Percentiles rank a stretch among this genome's conserved stretches.
phyloP scores from a whole-genome alignment of 2,113 vertebrate species.

The Nyctereutes procyonoides region DNA sequence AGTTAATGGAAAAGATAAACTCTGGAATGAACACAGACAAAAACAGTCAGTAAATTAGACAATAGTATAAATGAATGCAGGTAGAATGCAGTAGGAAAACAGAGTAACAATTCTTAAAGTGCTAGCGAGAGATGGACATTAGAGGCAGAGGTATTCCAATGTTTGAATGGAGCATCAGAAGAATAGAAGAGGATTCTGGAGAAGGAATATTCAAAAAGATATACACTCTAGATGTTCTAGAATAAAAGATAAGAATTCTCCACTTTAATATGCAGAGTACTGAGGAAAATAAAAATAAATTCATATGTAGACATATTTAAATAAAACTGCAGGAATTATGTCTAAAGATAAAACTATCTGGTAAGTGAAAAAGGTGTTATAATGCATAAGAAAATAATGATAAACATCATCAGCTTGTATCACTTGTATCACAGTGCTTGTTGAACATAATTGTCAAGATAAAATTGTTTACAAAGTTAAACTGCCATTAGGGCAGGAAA shows the following conservation, averaged over 20 bases:
- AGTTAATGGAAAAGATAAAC: neutral
- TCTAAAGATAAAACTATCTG: neutral
- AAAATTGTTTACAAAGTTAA: neutral
- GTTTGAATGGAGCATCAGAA: neutral
- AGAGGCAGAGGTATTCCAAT: neutral
- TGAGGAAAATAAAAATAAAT: neutral
- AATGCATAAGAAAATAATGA: neutral
- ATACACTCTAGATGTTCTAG: neutral
- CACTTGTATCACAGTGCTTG: neutral
- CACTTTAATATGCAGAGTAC: neutral
- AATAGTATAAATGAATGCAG: neutral
- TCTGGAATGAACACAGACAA: neutral
- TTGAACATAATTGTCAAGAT: neutral
- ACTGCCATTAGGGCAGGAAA: neutral
- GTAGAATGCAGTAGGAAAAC: neutral
- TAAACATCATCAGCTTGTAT: neutral
- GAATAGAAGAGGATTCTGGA: neutral
- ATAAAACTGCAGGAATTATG: neutral
- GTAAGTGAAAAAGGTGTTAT: neutral
- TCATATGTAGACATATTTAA: neutral
- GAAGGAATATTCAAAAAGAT: neutral
- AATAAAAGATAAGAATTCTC: neutral
- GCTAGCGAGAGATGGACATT: neutral
- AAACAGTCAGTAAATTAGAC: neutral
- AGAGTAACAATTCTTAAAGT: neutral